Base-by-base conservation (phyloP, 2,797 vertebrate genomes). In the Falco berigora region DNA sequence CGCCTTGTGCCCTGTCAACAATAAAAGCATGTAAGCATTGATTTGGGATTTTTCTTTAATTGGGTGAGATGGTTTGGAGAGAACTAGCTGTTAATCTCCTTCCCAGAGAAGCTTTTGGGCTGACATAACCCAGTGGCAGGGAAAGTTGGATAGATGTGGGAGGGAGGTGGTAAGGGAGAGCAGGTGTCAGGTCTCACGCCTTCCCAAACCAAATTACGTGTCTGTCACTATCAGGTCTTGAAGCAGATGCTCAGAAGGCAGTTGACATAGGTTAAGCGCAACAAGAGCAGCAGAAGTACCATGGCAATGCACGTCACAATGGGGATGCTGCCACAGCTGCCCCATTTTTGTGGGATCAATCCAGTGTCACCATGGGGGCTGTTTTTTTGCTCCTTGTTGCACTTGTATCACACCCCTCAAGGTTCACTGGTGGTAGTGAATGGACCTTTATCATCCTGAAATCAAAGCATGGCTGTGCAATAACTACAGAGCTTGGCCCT, bases 241-340 rank as follows among this genome's bases (percentile, higher is more conserved):
- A 38, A 84, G 82, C 18, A 3, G 38, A 14, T 0, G 68, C 84
- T 94, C 78, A 58, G 75, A 34, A 81, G 66, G 78, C 42, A 64
- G 85, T 10, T 96, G 92, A 76, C 91, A 66, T 9, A 75, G 96
- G 95, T 94, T 88, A 94, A 94, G 85, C 63, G 1, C 63, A 76
- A n/a, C 61, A 90, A 93, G 88, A 85, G 90, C 85, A 47, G 75
- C 18, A 78, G 89, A 94, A 81, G 79, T 78, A 75, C 81, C 2
- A 3, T 58, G 79, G 46, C 55, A 67, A 30, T 7, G 9, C 3
- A 3, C 6, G 23, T 92, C 76, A 63, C 62, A 59, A 62, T 0
- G 1, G 47, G 62, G 79, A 47, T 88, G 59, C 73, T 63, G 81
- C 3, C 13, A 59, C 63, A 72, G 74, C 52, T 1, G 0, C 25